These are phyloP conservation scores for Drosophila seclusa DNA, from an alignment of 2,888 invertebrate species.

Conservation along the genomic window DNA sequence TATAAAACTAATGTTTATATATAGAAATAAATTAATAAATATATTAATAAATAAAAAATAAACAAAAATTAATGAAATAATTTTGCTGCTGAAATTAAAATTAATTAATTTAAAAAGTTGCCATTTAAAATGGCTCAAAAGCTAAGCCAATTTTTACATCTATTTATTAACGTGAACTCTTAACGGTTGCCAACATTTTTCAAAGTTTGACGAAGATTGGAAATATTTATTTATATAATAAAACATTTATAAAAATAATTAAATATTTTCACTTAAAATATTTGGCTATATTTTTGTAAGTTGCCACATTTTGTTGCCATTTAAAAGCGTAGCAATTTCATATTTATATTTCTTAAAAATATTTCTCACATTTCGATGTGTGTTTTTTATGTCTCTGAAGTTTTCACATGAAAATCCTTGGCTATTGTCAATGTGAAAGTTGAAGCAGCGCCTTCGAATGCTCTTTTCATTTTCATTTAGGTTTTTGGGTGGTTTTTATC, in stretches of 20 bases:
- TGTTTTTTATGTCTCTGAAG: background rate
- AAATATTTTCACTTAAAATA: background rate
- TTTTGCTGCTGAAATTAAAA: background rate
- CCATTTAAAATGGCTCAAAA: background rate
- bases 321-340: background rate
- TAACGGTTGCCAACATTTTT: background rate
- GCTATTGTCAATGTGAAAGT: constrained; percentile 64
- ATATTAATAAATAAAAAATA: too few species aligned
- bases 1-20: background rate
- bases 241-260: background rate
- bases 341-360: background rate
- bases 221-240: too few species aligned
- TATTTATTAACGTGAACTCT: background rate
- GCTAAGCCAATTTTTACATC: background rate
- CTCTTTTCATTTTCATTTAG: constrained; percentile 23
- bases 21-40: background rate
- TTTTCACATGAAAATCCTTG: constrained; percentile 29
- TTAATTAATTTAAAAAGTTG: background rate
- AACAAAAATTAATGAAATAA: background rate
- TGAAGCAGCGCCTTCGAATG: constrained; percentile 16
- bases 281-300: background rate
- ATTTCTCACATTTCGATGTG: background rate
- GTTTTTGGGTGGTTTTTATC: constrained; percentile 22
- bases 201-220: accelerated
- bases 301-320: background rate